Evolutionary conservation across 2,113 vertebrate species (phyloP), one percentile per base, ranked within the genome.

Genomic region (Mustela nigripes): DNA sequence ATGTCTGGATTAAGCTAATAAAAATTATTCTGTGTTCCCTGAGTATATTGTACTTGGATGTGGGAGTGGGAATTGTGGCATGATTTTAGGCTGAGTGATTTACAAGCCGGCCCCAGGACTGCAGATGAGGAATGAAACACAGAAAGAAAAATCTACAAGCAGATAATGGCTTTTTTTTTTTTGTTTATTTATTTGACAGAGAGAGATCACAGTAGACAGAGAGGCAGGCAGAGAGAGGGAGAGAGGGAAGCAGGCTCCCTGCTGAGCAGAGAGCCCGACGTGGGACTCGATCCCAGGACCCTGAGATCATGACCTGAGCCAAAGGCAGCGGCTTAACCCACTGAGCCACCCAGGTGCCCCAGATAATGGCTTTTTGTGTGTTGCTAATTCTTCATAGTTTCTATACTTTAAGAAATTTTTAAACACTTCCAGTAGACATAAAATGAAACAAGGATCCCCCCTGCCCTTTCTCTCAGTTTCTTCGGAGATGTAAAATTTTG

Each of bases 1-100:
- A 84, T 89, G 26, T 88, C 63, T 83, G 56, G 50, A 91, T 89
- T 74, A 81, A 95, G 90, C 45, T 89, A 96, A 86, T 95, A 92
- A 91, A 94, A 62, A 74, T 93, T 62, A 42, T 63, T 83, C 82
- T 86, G 60, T 96, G 63, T 91, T 95, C 67, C 11, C 45, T 69
- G 71, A 81, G 42, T 78, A 60, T 28, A 42, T 39, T 73, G 12
- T 76, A n/a, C 48, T 81, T 60, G 81, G 86, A 79, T 67, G 4
- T 89, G 48, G 58, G 33, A n/a, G 76, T 74, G 73, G 48, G 36
- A 76, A 36, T 71, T 50, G 56, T 71, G 89, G 28, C 36, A 10
- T 39, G 36, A 21, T 80, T 83, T 96, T 95, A 92, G 88, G 24
- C 26, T 53, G 85, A 87, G n/a, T 91, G 91, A 85, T 91, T 94